Evolutionary conservation across 1,140 invertebrate species (phyloP).

Genomic region (Cydia amplana): DNA sequence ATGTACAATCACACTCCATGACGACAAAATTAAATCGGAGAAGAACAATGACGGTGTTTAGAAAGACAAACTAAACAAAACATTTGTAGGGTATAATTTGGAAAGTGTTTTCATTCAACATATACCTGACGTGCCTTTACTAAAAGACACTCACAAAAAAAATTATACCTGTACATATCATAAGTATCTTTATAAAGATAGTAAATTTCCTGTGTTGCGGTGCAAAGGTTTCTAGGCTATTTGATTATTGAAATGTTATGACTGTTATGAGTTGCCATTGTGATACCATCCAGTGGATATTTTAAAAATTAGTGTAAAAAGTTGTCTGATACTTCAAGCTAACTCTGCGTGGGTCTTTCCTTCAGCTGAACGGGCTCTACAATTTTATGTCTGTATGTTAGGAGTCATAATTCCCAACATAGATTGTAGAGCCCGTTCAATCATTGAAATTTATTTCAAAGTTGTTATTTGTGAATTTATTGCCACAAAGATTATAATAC

Average conservation of each 20-base stretch:
- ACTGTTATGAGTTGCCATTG: neutral
- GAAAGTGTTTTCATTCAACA: neutral
- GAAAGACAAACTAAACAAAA: neutral
- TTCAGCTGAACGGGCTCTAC: too few species aligned
- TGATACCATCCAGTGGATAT: neutral
- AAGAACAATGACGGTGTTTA: neutral
- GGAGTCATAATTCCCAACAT: too few species aligned
- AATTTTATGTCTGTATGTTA: neutral
- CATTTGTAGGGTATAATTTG: neutral
- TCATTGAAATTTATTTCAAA: neutral
- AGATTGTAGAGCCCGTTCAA: too few species aligned
- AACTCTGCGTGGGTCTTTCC: too few species aligned
- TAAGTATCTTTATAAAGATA: too few species aligned
- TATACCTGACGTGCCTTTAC: neutral
- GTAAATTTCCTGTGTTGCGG: too few species aligned
- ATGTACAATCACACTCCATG: slow-evolving; percentile 45
- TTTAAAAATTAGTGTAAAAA: neutral
- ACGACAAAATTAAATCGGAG: slow-evolving; percentile 7
- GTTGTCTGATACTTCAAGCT: neutral
- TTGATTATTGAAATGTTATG: neutral
- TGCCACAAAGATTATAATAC: slow-evolving; percentile 39
- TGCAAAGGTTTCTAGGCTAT: too few species aligned
- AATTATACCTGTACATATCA: too few species aligned
- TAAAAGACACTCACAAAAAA: neutral
- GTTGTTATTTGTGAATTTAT: slow-evolving; percentile 24